Evolutionary conservation across 2,888 invertebrate genomes (phyloP).

Genomic region (Drosophila longiperda): DNA sequence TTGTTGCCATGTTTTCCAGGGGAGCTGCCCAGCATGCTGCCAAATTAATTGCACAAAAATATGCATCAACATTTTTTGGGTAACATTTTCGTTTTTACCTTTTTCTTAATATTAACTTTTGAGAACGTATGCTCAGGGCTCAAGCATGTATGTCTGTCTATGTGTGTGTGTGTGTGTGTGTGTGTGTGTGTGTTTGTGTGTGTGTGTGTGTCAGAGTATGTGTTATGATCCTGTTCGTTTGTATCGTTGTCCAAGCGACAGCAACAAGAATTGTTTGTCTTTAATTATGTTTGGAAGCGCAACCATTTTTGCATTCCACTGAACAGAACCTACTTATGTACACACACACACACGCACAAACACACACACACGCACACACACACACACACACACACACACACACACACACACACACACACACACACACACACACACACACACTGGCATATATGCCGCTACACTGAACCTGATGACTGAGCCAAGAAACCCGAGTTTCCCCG

Average conservation of each 20-base stretch:
- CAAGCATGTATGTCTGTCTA: slow-evolving; percentile 19
- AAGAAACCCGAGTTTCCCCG: slow-evolving; percentile 32
- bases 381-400: neutral
- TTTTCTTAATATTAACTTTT: slow-evolving; percentile 53
- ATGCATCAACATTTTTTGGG: slow-evolving; percentile 56
- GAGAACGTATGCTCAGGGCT: neutral
- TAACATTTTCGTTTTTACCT: slow-evolving; percentile 26
- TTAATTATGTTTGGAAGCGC: slow-evolving; percentile 78
- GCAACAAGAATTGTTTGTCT: slow-evolving; percentile 74
- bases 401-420: neutral
- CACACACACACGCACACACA: slow-evolving; percentile 8
- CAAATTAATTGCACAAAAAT: slow-evolving; percentile 73
- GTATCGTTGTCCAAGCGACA: slow-evolving; percentile 40
- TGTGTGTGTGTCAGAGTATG: slow-evolving; percentile 13
- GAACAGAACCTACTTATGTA: slow-evolving; percentile 66
- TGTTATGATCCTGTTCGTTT: slow-evolving; percentile 54
- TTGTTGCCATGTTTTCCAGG: neutral
- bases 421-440: neutral
- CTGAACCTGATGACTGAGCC: slow-evolving; percentile 23
- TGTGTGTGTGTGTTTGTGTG: slow-evolving; percentile 3
- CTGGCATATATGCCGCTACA: slow-evolving; percentile 19
- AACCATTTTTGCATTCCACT: slow-evolving; percentile 63
- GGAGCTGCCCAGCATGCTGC: neutral
- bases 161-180: slow-evolving; percentile 12
- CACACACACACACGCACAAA: slow-evolving; percentile 13